Evolutionary conservation across 2,113 vertebrate genomes (phyloP), one percentile per base, ranked within the genome.

Genomic region (Gymnogyps californianus): DNA sequence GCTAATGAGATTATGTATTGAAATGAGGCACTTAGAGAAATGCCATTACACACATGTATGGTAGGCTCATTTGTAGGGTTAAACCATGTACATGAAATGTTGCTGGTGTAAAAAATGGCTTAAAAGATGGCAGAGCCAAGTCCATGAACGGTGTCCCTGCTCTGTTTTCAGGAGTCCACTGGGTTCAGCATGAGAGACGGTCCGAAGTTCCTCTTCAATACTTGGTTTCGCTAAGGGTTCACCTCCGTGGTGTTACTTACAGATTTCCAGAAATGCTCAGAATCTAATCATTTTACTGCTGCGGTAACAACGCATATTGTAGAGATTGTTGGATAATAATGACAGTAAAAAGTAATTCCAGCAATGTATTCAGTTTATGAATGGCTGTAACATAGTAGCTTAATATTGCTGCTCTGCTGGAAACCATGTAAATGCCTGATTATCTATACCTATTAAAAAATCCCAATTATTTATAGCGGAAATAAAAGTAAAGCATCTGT

Each of bases 381-480:
- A 97, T 90, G 78, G 83, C 52, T 93, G 75, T 96, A 97, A 89
- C 22, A 3, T 96, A 95, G 96, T 96, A 92, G 70, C 96, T 97
- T 97, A 97, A 97, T 98, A 98, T 96, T 80, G 72, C 51, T 86
- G 77, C 97, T 97, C 96, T 93, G 96, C 92, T 95, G 96, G 96
- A 98, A 96, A 87, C 87, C 82, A 58, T 94, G 93, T 83, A 89
- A 97, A 97, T 96, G 94, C 85, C 95, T 96, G 94, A 97, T 97
- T 96, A 97, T 96, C 83, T 89, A 93, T 95, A 96, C 62, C 92
- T 96, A 96, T 96, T 97, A 90, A 97, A 97, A 74, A 40, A 1
- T 0, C 10, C 10, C 14, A 89, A 75, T 96, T 97, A 96, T 98
- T 98, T 97, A 96, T 95, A 89, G 94, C 46, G 66, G 90, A 93